phyloP scores from a whole-genome alignment of 2,113 vertebrate genomes.

The Clarias macrocephalus region DNA sequence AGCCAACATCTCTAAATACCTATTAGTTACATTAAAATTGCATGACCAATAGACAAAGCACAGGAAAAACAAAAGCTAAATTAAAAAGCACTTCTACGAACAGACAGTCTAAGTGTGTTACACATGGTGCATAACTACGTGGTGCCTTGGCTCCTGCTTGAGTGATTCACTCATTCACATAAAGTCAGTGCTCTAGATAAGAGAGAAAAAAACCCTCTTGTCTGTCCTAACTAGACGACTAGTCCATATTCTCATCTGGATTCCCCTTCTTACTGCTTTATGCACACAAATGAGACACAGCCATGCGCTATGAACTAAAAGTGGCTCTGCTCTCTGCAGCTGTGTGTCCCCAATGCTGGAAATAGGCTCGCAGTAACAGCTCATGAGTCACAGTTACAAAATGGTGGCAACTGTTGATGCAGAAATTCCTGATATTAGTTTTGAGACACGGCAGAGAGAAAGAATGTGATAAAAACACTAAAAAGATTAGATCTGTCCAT shows the following conservation, averaged over 20 bases:
- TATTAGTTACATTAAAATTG: neutral
- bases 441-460: constrained; percentile 26
- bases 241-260: constrained; percentile 14
- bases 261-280: constrained; percentile 25
- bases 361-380: constrained; percentile 66
- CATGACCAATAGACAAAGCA: neutral
- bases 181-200: neutral
- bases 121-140: neutral
- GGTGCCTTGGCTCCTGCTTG: neutral
- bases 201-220: constrained; percentile 11
- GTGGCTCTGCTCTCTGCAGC: constrained; percentile 65
- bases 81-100: constrained; percentile 1
- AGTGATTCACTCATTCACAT: constrained; percentile 30
- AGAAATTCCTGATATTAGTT: constrained; percentile 32
- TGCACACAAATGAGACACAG: constrained; percentile 22
- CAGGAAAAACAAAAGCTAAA: neutral
- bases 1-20: neutral
- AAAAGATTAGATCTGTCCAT: neutral
- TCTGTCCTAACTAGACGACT: constrained; percentile 28
- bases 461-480: neutral
- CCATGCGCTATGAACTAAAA: constrained; percentile 61
- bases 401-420: constrained; percentile 65
- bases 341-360: constrained; percentile 70
- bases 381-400: constrained; percentile 65
- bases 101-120: neutral